Base-by-base conservation (phyloP, 2,113 vertebrate genomes). In the Psammodynastes pulverulentus region DNA sequence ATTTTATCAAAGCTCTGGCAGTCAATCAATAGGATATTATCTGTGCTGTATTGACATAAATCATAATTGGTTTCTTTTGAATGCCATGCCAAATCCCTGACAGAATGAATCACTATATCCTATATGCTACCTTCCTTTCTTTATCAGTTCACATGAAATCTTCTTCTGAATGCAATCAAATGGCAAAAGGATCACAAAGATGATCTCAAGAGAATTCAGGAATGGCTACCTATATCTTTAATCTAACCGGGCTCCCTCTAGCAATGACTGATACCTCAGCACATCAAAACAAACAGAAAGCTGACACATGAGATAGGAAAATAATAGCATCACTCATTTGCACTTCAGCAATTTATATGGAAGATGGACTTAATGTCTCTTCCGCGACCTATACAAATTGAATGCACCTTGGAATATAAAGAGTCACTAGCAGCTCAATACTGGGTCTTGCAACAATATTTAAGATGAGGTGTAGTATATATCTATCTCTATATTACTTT, bases 41-140 rank as follows among this genome's bases (percentile, higher is more conserved):
- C 95, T 98, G 95, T 96, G 92, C 95, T 97, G 95, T 97, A 97
- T 96, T 97, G 96, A 97, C 97, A 97, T 97, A 97, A 98, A 98
- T 98, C 97, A 97, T 97, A 98, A 97, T 97, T 97, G 97, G 96
- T 97, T 97, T 98, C 97, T 96, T 96, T 97, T 97, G 95, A 94
- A 94, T 92, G 93, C 92, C 49, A 95, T 94, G 97, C 97, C 98
- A 98, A 96, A 95, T 95, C 93, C 92, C 95, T 95, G 96, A 93
- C 94, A 95, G 95, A 96, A 95, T 95, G 93, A 97, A 95, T 96
- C 96, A 96, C 94, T 96, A 88, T 95, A 94, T 89, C 53, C 12
- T 95, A 79, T 48, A 89, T 93, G 95, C 96, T 96, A 97, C 92
- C 92, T 94, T 95, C 89, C 89, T 93, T 97, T 97, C 92, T 95